phyloP scores from a whole-genome alignment of 2,113 vertebrate species.

The Desmodus rotundus region DNA sequence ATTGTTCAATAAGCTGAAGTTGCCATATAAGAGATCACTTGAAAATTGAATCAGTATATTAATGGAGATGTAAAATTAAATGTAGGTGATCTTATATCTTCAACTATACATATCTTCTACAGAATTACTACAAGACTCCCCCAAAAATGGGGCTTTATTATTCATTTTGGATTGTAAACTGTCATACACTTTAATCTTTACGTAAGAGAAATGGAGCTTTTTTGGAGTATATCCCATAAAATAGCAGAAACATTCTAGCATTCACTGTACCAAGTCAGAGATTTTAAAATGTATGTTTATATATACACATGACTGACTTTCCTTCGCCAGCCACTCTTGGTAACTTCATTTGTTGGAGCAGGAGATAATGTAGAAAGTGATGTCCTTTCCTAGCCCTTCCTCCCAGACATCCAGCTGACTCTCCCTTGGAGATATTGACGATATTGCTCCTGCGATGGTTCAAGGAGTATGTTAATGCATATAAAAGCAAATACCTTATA shows the following conservation, averaged over 20 bases:
- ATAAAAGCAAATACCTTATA: background rate
- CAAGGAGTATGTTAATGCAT: background rate
- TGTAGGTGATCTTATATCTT: background rate
- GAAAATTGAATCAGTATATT: background rate
- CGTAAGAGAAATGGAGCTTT: background rate
- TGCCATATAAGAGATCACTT: background rate
- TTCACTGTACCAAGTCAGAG: background rate
- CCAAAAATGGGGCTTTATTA: background rate
- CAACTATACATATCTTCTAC: background rate
- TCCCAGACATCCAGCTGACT: background rate
- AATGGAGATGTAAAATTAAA: background rate
- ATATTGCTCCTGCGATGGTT: background rate
- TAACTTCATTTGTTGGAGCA: conserved; percentile 7
- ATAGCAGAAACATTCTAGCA: background rate
- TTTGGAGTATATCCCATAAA: conserved; percentile 44
- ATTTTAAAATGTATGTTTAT: background rate
- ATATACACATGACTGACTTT: background rate
- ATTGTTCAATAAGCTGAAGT: background rate
- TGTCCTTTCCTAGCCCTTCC: background rate
- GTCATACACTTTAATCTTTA: background rate
- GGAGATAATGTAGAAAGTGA: background rate
- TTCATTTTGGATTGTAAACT: background rate
- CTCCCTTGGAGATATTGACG: background rate
- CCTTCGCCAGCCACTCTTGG: background rate
- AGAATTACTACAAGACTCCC: background rate